A percentile compares a stretch with the other conserved stretches of the same genome.
These are phyloP conservation scores for Rhagonycha fulva DNA, from an alignment of 2,888 invertebrate species.

Conservation along the genomic window DNA sequence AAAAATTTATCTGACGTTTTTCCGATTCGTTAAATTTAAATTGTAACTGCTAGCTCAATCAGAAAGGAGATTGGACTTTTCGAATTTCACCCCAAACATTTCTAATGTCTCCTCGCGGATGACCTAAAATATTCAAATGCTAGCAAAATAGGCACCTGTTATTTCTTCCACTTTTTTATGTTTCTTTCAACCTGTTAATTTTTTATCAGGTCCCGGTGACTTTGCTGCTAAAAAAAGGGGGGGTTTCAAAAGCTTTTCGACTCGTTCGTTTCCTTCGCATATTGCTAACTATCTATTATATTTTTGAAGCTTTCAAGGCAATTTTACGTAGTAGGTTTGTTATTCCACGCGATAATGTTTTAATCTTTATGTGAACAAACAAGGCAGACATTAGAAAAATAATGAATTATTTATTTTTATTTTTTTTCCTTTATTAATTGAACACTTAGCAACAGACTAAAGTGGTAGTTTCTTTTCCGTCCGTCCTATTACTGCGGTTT, in stretches of 20 bases:
- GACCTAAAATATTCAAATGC: too few species aligned
- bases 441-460: not conserved
- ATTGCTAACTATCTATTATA: not conserved
- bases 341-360: not conserved
- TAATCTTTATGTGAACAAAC: not conserved
- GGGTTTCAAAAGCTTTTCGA: too few species aligned
- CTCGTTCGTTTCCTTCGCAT: not conserved
- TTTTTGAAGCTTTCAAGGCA: not conserved
- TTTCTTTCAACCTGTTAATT: too few species aligned
- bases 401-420: not conserved
- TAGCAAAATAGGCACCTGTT: too few species aligned
- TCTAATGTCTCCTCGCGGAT: too few species aligned
- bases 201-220: too few species aligned
- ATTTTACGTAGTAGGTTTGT: not conserved
- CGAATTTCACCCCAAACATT: not conserved
- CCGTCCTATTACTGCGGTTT: not conserved
- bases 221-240: too few species aligned
- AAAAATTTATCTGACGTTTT: conserved; percentile 9
- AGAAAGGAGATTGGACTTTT: not conserved
- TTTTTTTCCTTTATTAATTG: not conserved
- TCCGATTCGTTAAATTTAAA: conserved; percentile 10
- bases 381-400: not conserved
- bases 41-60: not conserved
- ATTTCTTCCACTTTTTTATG: too few species aligned
- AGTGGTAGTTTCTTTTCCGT: not conserved